Evolutionary conservation across 2,888 invertebrate genomes (phyloP).

Genomic region (Caenorhabditis afra): DNA sequence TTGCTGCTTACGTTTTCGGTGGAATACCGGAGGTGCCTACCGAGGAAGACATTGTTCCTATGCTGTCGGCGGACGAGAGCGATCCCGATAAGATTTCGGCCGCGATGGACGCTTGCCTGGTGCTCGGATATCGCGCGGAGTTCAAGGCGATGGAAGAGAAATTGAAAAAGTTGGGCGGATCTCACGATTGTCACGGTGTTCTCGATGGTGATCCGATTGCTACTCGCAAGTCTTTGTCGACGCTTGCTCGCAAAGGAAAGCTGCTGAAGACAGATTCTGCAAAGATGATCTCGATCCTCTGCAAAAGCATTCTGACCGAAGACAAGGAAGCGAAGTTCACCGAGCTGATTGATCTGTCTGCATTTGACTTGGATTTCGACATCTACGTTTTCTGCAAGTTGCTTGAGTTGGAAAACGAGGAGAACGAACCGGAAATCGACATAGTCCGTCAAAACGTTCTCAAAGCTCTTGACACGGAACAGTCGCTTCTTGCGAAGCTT

Average conservation of each 20-base stretch:
- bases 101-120: slow-evolving; percentile 22
- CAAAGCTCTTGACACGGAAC: neutral
- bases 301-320: neutral
- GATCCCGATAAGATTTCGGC: slow-evolving; percentile 2
- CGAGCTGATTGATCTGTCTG: slow-evolving; percentile 14
- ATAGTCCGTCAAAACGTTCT: slow-evolving; percentile 21
- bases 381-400: slow-evolving; percentile 30
- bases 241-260: slow-evolving; percentile 17
- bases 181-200: slow-evolving; percentile 13
- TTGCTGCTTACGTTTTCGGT: slow-evolving; percentile 26
- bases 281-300: slow-evolving; percentile 8
- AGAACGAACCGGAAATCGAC: slow-evolving; percentile 6
- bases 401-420: slow-evolving; percentile 7
- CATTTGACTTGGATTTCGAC: slow-evolving; percentile 38
- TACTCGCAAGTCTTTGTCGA: neutral
- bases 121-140: slow-evolving; percentile 1
- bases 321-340: slow-evolving; percentile 5
- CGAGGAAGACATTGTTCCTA: neutral
- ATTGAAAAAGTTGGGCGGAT: neutral
- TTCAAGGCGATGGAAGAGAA: neutral
- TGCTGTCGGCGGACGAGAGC: neutral
- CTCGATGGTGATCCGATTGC: neutral
- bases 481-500: neutral
- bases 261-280: slow-evolving; percentile 18
- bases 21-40: neutral